Evolutionary conservation across 2,888 invertebrate species (phyloP), one percentile per base, ranked within the genome.

Genomic region (Metellina segmentata): DNA sequence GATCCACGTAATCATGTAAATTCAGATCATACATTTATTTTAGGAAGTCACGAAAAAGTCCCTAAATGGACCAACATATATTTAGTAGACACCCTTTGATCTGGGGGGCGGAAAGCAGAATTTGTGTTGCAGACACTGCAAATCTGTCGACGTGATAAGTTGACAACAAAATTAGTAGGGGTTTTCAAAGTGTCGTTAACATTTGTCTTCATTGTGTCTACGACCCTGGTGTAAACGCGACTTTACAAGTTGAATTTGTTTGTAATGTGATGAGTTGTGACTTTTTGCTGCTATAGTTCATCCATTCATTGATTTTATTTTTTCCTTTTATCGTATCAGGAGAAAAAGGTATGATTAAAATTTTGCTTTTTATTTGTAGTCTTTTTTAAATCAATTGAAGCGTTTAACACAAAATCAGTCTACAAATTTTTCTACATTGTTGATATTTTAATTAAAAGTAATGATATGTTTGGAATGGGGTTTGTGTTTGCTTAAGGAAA

Each of bases 321-420:
- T 75, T n/a, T 11, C 8, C 34, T 75, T 34, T n/a, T 53, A 53
- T 49, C 34, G 5, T 8, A 48, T 19, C 48, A 85, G 85, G 85
- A 85, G 75, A 85, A 85, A 85, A 85, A 75, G 85, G 85, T 85
- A 75, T 48, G 85, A 51, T 34, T 34, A 2, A 34, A 34, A 34
- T 4, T 2, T 34, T 34, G 48, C 1, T 61, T 61, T 53, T 61
- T 52, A 48, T 20, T 11, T 53, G 19, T 8, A 79, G 19, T 49
- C 49, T 49, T 13, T 49, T 4, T n/a, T 20, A 19, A 19, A 72
- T n/a, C 34, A 34, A 34, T 34, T 34, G n/a, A 13, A 72, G 13
- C 72, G 4, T 72, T 72, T 5, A 19, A 7, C 9, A 6, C n/a
- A 52, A n/a, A 52, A 19, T 61, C 16, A 61, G 16, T 61, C 1